A percentile compares a stretch with the other conserved stretches of the same genome.
Conservation (phyloP, 2,888 invertebrate genomes). For the Lymantria dispar region DNA sequence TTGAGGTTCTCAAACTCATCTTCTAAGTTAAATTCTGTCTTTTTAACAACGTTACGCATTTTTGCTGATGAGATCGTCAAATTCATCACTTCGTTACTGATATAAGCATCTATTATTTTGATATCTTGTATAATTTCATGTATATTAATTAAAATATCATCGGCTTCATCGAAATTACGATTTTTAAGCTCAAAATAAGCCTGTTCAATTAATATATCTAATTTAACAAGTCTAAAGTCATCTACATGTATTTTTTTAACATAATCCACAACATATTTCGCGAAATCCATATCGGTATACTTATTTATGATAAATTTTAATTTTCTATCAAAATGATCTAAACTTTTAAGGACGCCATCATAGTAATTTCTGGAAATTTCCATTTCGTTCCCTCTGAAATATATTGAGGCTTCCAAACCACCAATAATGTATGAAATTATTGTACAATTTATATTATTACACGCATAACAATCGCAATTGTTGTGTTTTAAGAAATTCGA, state of each 20-base stretch:
- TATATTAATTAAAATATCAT: conserved; percentile 51
- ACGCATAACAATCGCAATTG: conserved; percentile 52
- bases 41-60: conserved; percentile 34
- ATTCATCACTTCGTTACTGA: conserved; percentile 56
- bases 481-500: conserved; percentile 52
- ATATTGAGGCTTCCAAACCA: conserved; percentile 53
- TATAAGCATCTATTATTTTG: conserved; percentile 29
- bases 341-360: conserved; percentile 43
- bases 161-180: conserved; percentile 37
- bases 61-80: conserved; percentile 50
- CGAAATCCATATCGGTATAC: conserved; percentile 24
- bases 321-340: conserved; percentile 38
- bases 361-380: conserved; percentile 62
- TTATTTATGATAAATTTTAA: conserved; percentile 27
- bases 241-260: conserved; percentile 23
- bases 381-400: conserved; percentile 52
- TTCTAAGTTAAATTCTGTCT: conserved; percentile 33
- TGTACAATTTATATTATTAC: conserved; percentile 37
- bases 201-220: conserved; percentile 54
- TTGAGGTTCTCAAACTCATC: conserved; percentile 47
- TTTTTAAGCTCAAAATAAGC: conserved; percentile 54
- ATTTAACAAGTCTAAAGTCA: conserved; percentile 37
- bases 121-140: conserved; percentile 51
- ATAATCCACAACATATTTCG: conserved; percentile 42
- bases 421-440: conserved; percentile 42